Evolutionary conservation across 1,140 invertebrate genomes (phyloP).

Genomic region (Ganaspis sp.): DNA sequence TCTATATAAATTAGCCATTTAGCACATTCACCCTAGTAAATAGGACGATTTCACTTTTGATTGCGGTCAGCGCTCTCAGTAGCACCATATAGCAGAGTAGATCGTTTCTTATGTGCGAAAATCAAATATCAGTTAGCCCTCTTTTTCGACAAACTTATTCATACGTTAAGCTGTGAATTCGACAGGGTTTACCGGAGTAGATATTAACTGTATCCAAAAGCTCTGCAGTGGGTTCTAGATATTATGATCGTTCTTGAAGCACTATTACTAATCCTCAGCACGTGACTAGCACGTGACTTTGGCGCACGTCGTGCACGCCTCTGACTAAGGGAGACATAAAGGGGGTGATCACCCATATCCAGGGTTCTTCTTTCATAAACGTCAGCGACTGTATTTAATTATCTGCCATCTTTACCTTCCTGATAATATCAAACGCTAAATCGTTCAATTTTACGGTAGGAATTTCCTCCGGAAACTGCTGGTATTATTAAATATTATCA

Average conservation of each 20-base stretch:
- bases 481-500: conserved; percentile 9
- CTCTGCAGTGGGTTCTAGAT: conserved; percentile 64
- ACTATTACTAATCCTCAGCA: conserved; percentile 74
- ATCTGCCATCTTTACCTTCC: conserved; percentile 15
- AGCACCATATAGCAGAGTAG: conserved; percentile 9
- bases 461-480: conserved; percentile 1
- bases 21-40: background rate
- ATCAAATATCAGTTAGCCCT: conserved; percentile 67
- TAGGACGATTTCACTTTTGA: background rate
- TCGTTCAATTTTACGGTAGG: conserved; percentile 19
- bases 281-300: conserved; percentile 68
- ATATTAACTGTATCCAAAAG: conserved; percentile 73
- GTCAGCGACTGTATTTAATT: conserved; percentile 39
- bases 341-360: conserved; percentile 45
- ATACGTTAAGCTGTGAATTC: conserved; percentile 58
- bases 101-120: conserved; percentile 69
- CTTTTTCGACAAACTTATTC: conserved; percentile 63
- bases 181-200: conserved; percentile 68
- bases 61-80: conserved; percentile 25
- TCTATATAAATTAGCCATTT: conserved; percentile 16
- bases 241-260: conserved; percentile 72
- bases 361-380: conserved; percentile 44
- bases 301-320: conserved; percentile 55
- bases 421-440: conserved; percentile 15
- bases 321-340: conserved; percentile 46